Conservation (phyloP, 2,113 vertebrate genomes). For the Spizaetus ornatus region DNA sequence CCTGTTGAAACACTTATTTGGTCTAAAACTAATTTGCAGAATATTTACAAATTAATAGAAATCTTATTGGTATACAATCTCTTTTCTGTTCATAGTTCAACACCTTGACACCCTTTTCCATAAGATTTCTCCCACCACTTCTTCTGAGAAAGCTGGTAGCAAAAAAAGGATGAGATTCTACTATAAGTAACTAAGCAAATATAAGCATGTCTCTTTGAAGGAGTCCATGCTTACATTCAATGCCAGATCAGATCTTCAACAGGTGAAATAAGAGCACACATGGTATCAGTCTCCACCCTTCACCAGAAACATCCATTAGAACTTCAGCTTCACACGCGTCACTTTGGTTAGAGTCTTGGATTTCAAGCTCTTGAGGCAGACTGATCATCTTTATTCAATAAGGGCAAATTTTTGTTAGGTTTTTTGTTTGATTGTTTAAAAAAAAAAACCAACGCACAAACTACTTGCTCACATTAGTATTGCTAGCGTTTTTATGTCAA, state of each 20-base stretch:
- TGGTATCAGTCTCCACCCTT: not conserved
- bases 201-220: not conserved
- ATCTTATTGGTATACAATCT: not conserved
- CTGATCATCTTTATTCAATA: not conserved
- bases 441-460: not conserved
- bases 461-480: not conserved
- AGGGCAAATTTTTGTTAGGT: not conserved
- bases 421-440: not conserved
- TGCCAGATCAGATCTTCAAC: not conserved
- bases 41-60: not conserved
- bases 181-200: not conserved
- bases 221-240: not conserved
- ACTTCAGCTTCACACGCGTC: not conserved
- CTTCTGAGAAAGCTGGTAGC: not conserved
- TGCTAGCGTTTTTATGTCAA: not conserved
- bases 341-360: not conserved
- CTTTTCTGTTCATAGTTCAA: not conserved
- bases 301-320: not conserved
- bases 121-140: not conserved
- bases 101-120: not conserved
- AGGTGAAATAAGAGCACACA: not conserved
- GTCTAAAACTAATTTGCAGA: not conserved
- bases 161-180: not conserved
- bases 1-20: not conserved
- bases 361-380: not conserved